Base-by-base conservation (phyloP, 2,797 vertebrate genomes). In the Gallinago stenura region DNA sequence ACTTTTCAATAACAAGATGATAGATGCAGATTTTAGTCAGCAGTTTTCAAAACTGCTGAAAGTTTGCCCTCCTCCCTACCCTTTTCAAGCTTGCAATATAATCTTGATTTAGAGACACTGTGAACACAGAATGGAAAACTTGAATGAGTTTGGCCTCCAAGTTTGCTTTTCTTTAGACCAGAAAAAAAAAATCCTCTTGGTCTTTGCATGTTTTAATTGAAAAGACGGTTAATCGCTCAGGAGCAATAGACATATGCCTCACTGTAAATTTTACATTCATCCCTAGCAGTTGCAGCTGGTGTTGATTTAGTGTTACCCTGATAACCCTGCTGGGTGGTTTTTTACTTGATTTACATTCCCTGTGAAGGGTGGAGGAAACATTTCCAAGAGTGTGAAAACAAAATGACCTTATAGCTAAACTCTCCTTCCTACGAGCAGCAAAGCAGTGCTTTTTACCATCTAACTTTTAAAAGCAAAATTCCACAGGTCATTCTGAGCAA, bases 261-360 rank as follows among this genome's bases (percentile, higher is more conserved):
- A 73, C 89, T 90, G 87, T 93, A 94, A 91, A 93, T 95, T 95
- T 94, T 84, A 87, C 57, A 84, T 90, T 89, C 93, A 91, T 12
- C 70, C 53, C 53, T 71, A 73, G 88, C 90, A 88, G 90, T 90
- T 95, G 93, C 94, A 93, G 87, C 83, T 84, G 90, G 87, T 95
- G 89, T 93, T 96, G 96, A 96, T 96, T 97, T 96, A 96, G 88
- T 87, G 91, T 91, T 95, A 94, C 91, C 91, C 93, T 88, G 93
- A 95, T 96, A 96, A 95, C 95, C 94, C 93, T 96, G 94, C 83
- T 97, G 93, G 87, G 96, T 93, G 81, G 81, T 87, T 95, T 94
- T 94, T 87, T 8, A 64, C 70, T 91, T 96, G 95, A 96, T 96
- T 97, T 96, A 95, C 88, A 95, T 92, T 96, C 90, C 82, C 83